Evolutionary conservation across 2,888 invertebrate genomes (phyloP).

Genomic region (Trimorus sp.): DNA sequence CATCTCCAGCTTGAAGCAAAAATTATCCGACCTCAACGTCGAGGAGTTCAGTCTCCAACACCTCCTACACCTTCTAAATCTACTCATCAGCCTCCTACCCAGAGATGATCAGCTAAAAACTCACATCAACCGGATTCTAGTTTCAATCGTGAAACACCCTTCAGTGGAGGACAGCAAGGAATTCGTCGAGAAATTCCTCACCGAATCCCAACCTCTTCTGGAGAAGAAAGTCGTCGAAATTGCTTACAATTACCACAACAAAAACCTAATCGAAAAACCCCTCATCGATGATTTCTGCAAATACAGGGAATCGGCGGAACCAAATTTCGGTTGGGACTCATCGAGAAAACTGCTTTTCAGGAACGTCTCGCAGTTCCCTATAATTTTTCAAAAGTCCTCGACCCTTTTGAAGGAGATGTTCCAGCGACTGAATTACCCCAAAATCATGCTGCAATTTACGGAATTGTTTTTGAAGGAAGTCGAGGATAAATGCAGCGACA

Average conservation of each 20-base stretch:
- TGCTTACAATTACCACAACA: slow-evolving; percentile 15
- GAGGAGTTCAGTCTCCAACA: slow-evolving; percentile 6
- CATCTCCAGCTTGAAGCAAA: slow-evolving; percentile 9
- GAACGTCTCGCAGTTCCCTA: slow-evolving; percentile 9
- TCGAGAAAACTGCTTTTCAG: slow-evolving; percentile 19
- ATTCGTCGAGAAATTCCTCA: slow-evolving; percentile 18
- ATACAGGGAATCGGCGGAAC: neutral
- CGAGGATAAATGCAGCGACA: neutral
- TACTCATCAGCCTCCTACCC: slow-evolving; percentile 3
- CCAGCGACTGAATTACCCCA: slow-evolving; percentile 9
- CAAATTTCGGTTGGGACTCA: slow-evolving; percentile 24
- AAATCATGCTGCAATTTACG: slow-evolving; percentile 28
- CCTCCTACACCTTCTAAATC: slow-evolving; percentile 14
- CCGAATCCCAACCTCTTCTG: neutral
- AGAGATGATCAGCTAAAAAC: slow-evolving; percentile 17
- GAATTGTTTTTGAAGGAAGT: slow-evolving; percentile 34
- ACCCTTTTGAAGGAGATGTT: slow-evolving; percentile 32
- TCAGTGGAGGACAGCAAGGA: slow-evolving; percentile 17
- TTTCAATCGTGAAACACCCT: slow-evolving; percentile 39
- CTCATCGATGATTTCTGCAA: slow-evolving; percentile 27
- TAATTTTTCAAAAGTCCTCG: slow-evolving; percentile 31
- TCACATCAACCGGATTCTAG: slow-evolving; percentile 24
- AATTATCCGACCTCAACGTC: slow-evolving; percentile 11
- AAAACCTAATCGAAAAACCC: slow-evolving; percentile 38
- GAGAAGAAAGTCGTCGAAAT: slow-evolving; percentile 20